Conservation (phyloP, 2,113 vertebrate genomes). For the Lethenteron camtschaticum region DNA sequence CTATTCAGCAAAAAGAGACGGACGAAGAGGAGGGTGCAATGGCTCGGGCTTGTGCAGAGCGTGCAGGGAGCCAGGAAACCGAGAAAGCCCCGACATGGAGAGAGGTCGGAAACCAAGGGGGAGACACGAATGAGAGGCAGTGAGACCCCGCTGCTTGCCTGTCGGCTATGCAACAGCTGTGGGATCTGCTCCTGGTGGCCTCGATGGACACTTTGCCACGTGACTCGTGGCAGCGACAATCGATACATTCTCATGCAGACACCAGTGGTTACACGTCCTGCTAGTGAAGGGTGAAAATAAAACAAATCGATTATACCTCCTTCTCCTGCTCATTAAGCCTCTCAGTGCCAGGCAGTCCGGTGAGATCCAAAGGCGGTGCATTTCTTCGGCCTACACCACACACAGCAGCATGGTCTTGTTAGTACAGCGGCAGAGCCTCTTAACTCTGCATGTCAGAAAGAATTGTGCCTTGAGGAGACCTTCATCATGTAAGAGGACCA, state of each 20-base stretch:
- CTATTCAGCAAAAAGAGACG: slow-evolving; percentile 12
- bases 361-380: slow-evolving; percentile 79
- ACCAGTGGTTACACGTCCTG: no score
- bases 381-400: slow-evolving; percentile 41
- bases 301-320: slow-evolving; percentile 40
- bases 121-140: background rate
- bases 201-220: no score
- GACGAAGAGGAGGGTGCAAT: slow-evolving; percentile 5
- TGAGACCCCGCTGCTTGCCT: no score
- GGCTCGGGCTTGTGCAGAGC: background rate
- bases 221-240: no score
- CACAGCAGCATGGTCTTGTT: no score
- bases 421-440: no score
- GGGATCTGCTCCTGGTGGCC: no score
- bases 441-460: slow-evolving; percentile 11
- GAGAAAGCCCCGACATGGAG: background rate
- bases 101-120: background rate
- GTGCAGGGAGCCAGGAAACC: background rate
- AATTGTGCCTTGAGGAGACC: background rate
- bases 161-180: no score
- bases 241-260: no score
- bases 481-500: no score
- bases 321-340: slow-evolving; percentile 90
- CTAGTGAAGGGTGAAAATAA: no score
- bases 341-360: slow-evolving; percentile 81